Evolutionary conservation across 2,888 invertebrate genomes (phyloP).

Genomic region (Synanthedon tipuliformis): DNA sequence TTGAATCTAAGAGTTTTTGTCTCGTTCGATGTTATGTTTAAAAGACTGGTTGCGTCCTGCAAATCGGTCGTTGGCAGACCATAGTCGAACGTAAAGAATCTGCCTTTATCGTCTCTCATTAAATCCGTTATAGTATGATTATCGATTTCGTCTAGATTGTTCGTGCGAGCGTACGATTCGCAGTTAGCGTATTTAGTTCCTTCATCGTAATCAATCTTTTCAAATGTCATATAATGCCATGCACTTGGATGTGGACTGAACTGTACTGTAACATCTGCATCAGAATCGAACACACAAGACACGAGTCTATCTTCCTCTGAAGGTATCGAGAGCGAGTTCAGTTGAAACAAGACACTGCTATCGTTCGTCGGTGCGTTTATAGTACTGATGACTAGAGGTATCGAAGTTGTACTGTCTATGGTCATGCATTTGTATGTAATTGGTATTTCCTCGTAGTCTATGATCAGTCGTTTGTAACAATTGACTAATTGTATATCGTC

Average conservation of each 20-base stretch:
- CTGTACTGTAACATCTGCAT: slow-evolving; percentile 38
- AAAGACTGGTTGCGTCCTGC: slow-evolving; percentile 72
- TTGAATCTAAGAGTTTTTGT: slow-evolving; percentile 77
- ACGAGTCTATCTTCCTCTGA: slow-evolving; percentile 57
- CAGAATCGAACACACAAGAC: slow-evolving; percentile 52
- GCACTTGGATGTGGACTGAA: slow-evolving; percentile 69
- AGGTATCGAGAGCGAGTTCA: slow-evolving; percentile 68
- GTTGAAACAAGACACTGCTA: slow-evolving; percentile 38
- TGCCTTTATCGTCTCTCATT: slow-evolving; percentile 73
- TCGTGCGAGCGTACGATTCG: slow-evolving; percentile 34
- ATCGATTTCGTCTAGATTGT: slow-evolving; percentile 28
- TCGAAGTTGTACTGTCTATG: slow-evolving; percentile 30
- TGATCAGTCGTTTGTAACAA: slow-evolving; percentile 32
- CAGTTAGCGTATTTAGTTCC: slow-evolving; percentile 36
- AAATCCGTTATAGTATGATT: slow-evolving; percentile 42
- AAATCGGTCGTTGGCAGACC: slow-evolving; percentile 75
- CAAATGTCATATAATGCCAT: slow-evolving; percentile 70
- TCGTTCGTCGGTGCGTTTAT: slow-evolving; percentile 33
- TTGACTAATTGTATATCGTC: slow-evolving; percentile 42
- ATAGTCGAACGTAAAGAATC: slow-evolving; percentile 82
- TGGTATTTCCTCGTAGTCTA: slow-evolving; percentile 33
- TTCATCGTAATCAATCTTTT: slow-evolving; percentile 22
- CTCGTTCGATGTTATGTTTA: slow-evolving; percentile 76
- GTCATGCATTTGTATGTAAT: slow-evolving; percentile 65
- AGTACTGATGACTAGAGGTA: slow-evolving; percentile 47